Conservation (phyloP, 1,140 invertebrate genomes). For the Lethrus apterus region DNA sequence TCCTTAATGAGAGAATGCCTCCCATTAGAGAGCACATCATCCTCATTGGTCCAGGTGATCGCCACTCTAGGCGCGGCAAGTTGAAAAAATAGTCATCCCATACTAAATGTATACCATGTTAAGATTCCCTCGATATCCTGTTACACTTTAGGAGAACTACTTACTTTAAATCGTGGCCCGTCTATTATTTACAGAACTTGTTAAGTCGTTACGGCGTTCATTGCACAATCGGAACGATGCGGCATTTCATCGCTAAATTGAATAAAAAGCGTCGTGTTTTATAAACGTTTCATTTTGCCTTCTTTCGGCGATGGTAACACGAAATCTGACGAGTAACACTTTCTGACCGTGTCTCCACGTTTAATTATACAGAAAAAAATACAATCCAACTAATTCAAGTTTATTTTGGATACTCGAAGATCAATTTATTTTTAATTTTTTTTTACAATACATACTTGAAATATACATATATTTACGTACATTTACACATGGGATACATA, state of each 20-base stretch:
- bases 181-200: slow-evolving; percentile 25
- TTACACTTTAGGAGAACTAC: slow-evolving; percentile 19
- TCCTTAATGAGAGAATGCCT: slow-evolving; percentile 34
- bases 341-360: too few species aligned
- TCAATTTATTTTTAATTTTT: too few species aligned
- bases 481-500: too few species aligned
- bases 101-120: slow-evolving; percentile 25
- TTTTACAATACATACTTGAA: too few species aligned
- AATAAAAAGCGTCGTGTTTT: too few species aligned
- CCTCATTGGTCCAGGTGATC: slow-evolving; percentile 28
- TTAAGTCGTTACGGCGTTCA: slow-evolving; percentile 19
- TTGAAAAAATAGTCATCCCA: slow-evolving; percentile 24
- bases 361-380: too few species aligned
- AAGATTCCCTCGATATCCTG: slow-evolving; percentile 20
- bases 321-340: too few species aligned
- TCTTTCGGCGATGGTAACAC: too few species aligned
- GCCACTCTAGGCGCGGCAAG: slow-evolving; percentile 16
- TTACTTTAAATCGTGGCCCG: slow-evolving; percentile 29
- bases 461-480: too few species aligned
- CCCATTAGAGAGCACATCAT: slow-evolving; percentile 18
- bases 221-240: slow-evolving; percentile 18
- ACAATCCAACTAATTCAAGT: too few species aligned
- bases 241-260: slow-evolving; percentile 6
- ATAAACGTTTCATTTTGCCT: too few species aligned
- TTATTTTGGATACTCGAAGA: too few species aligned